phyloP scores from a whole-genome alignment of 2,888 invertebrate genomes.

The Drosophila gaucha region DNA sequence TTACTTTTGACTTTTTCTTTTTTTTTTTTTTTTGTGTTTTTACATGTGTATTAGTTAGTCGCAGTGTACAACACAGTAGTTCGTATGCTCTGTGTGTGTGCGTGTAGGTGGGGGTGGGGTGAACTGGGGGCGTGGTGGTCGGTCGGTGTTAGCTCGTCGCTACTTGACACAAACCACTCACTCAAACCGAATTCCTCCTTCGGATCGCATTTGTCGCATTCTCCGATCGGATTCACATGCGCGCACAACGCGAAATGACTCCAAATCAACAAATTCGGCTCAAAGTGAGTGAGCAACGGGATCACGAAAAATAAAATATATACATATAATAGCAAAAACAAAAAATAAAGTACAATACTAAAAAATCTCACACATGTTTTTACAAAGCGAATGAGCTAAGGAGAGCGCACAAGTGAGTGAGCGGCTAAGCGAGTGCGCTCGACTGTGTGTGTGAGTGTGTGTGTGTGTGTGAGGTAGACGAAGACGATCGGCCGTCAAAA shows the following conservation, averaged over 20 bases:
- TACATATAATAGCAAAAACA: not conserved
- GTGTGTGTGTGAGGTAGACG: conserved; percentile 12
- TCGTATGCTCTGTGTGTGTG: conserved; percentile 5
- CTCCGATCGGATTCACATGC: conserved; percentile 36
- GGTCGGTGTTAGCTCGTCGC: conserved; percentile 32
- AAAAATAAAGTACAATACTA: conserved; percentile 9
- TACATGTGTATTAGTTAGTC: conserved; percentile 53
- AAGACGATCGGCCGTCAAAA: conserved; percentile 57
- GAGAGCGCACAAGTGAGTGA: conserved; percentile 10
- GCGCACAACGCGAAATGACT: conserved; percentile 42
- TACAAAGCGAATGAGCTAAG: conserved; percentile 10
- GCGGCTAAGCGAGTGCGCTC: not conserved
- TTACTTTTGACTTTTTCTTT: conserved; percentile 34
- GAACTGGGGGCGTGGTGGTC: not conserved
- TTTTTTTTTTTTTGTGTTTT: conserved; percentile 31
- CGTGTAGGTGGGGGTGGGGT: not conserved
- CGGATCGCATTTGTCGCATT: conserved; percentile 22
- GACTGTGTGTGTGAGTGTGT: not conserved
- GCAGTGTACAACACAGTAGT: conserved; percentile 32
- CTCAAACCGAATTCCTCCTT: conserved; percentile 42
- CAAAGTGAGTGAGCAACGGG: conserved; percentile 48
- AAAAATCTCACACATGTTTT: conserved; percentile 29
- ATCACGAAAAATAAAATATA: conserved; percentile 26
- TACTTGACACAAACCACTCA: conserved; percentile 51
- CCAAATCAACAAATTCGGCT: conserved; percentile 39